Evolutionary conservation across 2,797 vertebrate species (phyloP).

Genomic region (Monodelphis domestica): DNA sequence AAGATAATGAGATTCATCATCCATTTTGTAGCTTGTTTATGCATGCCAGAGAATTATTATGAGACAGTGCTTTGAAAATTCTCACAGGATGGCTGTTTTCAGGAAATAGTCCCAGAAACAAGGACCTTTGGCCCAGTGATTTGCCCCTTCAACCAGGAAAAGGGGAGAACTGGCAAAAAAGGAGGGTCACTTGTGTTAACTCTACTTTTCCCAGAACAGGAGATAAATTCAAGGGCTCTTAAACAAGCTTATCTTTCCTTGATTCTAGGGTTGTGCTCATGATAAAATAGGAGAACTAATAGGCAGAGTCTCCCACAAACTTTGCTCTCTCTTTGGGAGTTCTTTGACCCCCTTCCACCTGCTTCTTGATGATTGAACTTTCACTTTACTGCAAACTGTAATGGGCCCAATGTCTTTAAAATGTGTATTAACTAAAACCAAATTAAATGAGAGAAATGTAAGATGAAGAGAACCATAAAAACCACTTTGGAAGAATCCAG

Average conservation of each 20-base stretch:
- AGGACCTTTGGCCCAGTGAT: neutral
- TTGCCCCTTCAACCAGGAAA: neutral
- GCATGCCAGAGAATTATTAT: neutral
- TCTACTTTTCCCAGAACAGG: conserved; percentile 1
- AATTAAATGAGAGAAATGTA: conserved; percentile 42
- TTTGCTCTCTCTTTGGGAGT: neutral
- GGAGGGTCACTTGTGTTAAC: neutral
- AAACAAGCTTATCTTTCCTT: neutral
- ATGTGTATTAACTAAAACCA: conserved; percentile 4
- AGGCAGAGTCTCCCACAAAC: neutral
- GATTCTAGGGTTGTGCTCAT: neutral
- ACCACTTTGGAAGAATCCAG: neutral
- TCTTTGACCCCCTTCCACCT: neutral
- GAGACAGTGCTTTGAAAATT: neutral
- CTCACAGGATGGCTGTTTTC: neutral
- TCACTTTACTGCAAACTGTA: neutral
- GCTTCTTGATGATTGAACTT: neutral
- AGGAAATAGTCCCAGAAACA: neutral
- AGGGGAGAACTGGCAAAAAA: neutral
- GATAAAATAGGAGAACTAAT: conserved; percentile 9
- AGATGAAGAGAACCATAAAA: conserved; percentile 45
- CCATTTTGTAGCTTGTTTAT: neutral
- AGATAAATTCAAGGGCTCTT: neutral
- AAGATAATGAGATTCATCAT: conserved; percentile 16
- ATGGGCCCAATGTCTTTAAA: conserved; percentile 10